These are phyloP conservation scores for Muscicapa adusta DNA, from an alignment of 2,113 vertebrate species.

Conservation along the genomic window DNA sequence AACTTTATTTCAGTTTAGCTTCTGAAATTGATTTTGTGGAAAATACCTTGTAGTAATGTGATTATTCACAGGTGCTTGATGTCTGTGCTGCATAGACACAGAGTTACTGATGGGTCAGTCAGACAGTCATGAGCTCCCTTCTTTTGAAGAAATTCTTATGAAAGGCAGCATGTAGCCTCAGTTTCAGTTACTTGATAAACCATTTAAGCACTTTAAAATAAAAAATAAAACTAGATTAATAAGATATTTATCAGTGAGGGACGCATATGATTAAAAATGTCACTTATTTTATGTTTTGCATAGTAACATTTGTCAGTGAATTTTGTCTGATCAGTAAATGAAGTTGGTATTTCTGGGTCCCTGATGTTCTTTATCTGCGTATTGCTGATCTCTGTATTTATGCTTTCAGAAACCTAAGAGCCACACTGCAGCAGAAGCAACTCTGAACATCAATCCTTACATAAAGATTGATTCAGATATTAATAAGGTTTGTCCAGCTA, in stretches of 20 bases:
- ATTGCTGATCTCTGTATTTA: background rate
- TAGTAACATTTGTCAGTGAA: background rate
- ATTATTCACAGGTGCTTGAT: background rate
- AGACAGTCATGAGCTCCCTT: background rate
- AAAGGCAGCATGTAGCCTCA: background rate
- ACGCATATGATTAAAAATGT: background rate
- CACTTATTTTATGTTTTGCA: background rate
- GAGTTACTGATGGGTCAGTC: background rate
- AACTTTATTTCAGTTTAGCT: background rate
- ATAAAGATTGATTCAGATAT: conserved; percentile 90
- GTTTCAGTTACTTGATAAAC: background rate
- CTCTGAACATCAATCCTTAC: conserved; percentile 87
- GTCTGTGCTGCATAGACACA: background rate
- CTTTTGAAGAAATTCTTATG: background rate
- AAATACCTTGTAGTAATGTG: background rate
- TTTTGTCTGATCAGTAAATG: background rate
- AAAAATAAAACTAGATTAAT: background rate
- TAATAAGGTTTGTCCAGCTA: conserved; percentile 93
- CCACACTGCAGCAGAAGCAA: conserved; percentile 89
- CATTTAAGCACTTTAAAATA: background rate
- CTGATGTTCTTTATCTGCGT: background rate
- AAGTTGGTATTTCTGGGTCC: background rate
- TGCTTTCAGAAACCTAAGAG: conserved; percentile 91
- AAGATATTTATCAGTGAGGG: background rate
- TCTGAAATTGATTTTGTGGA: background rate